Conservation (phyloP, 1,140 invertebrate species). For the Drosophila arizonae region DNA sequence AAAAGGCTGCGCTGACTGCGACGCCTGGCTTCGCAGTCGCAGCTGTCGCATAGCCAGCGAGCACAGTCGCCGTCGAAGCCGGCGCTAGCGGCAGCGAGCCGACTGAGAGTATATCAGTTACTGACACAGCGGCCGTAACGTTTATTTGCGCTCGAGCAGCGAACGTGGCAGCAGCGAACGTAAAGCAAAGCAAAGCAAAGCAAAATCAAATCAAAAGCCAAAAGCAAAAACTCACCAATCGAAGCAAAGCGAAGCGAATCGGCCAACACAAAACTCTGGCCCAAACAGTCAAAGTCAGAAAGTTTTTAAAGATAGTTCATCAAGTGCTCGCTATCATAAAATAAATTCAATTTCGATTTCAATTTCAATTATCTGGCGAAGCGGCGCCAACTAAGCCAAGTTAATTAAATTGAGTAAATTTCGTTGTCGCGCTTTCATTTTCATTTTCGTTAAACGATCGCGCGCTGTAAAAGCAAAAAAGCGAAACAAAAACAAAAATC, state of each 20-base stretch:
- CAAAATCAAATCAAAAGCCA: constrained; percentile 30
- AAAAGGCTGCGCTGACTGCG: constrained; percentile 14
- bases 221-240: constrained; percentile 27
- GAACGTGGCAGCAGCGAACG: constrained; percentile 73
- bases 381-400: constrained; percentile 14
- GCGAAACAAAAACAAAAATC: background rate
- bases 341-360: constrained; percentile 28
- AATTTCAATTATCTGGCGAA: constrained; percentile 24
- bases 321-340: constrained; percentile 25
- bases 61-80: constrained; percentile 10
- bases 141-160: constrained; percentile 79
- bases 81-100: constrained; percentile 9
- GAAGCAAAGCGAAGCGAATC: constrained; percentile 5
- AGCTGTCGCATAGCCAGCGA: background rate
- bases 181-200: constrained; percentile 34
- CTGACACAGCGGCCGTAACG: constrained; percentile 62
- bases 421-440: constrained; percentile 55
- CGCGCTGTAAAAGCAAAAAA: background rate
- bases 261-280: constrained; percentile 13
- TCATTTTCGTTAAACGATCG: constrained; percentile 6
- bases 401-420: constrained; percentile 52
- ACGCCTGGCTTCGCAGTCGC: constrained; percentile 4
- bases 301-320: constrained; percentile 20
- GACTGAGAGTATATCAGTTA: constrained; percentile 79
- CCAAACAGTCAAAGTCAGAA: constrained; percentile 9